phyloP scores from a whole-genome alignment of 2,888 invertebrate genomes.

The Torymus auratus region DNA sequence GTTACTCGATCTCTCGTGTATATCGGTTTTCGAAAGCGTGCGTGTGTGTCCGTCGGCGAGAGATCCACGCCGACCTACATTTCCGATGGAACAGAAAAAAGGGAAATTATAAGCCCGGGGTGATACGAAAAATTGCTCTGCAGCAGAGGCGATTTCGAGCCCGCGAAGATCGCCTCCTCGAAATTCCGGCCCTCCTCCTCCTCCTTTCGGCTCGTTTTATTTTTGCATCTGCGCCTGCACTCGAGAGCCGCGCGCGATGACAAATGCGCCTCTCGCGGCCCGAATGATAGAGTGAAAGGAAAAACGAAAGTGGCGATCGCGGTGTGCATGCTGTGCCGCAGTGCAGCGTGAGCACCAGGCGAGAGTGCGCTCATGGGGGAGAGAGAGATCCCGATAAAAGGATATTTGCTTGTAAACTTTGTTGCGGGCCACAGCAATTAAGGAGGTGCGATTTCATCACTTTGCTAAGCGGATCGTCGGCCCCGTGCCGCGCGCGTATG shows the following conservation, averaged over 20 bases:
- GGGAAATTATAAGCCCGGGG: too few species aligned
- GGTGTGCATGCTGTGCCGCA: too few species aligned
- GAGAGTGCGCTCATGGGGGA: not conserved
- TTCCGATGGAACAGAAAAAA: too few species aligned
- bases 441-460: constrained; percentile 32
- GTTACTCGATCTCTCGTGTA: too few species aligned
- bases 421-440: not conserved
- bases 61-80: too few species aligned
- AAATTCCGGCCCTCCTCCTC: not conserved
- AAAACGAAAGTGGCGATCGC: constrained; percentile 35
- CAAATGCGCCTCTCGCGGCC: not conserved
- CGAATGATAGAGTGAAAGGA: constrained; percentile 34
- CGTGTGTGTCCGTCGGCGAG: too few species aligned
- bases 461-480: not conserved
- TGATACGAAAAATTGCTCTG: too few species aligned
- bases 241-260: not conserved
- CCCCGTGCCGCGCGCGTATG: not conserved
- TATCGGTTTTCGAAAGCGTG: too few species aligned
- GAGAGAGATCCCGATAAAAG: constrained; percentile 13
- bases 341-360: too few species aligned
- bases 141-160: too few species aligned
- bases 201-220: constrained; percentile 15
- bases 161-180: not conserved
- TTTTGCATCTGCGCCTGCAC: constrained; percentile 5
- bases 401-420: constrained; percentile 25